Percentiles rank a stretch among this genome's conserved stretches.
Conservation (phyloP, 64 coral and sea anemone species). For the Pocillopora damicornis region DNA sequence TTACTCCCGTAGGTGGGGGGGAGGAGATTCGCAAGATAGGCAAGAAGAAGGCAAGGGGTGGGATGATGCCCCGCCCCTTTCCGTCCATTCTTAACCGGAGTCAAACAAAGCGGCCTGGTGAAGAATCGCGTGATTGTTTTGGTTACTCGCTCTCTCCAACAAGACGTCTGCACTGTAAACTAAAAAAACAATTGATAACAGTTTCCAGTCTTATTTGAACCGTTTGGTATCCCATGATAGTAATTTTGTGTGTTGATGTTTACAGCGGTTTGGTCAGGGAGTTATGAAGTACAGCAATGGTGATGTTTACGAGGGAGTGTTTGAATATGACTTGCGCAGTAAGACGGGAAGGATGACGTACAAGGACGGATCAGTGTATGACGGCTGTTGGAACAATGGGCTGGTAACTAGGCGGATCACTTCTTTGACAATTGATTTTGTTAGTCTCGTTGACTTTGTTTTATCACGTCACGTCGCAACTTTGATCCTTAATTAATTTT, state of each 20-base stretch:
- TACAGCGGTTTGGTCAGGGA: conserved; percentile 85
- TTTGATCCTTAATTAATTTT: neutral
- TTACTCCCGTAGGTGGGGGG: too few species aligned
- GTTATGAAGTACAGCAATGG: conserved; percentile 69
- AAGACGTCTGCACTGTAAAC: too few species aligned
- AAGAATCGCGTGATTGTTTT: too few species aligned
- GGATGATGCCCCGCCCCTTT: too few species aligned
- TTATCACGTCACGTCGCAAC: neutral
- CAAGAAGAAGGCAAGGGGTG: too few species aligned
- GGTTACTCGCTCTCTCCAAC: too few species aligned
- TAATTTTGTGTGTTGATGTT: neutral
- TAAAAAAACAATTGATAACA: too few species aligned
- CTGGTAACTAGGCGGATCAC: conserved; percentile 38
- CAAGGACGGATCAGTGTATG: conserved; percentile 76
- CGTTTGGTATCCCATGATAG: neutral
- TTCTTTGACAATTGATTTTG: neutral
- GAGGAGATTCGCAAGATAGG: too few species aligned
- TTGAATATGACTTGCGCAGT: conserved; percentile 67
- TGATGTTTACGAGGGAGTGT: conserved; percentile 80
- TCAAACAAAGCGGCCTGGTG: too few species aligned
- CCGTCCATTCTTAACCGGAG: too few species aligned
- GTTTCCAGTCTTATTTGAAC: neutral
- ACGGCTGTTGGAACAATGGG: conserved; percentile 71
- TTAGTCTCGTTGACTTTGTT: neutral
- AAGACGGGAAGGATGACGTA: conserved; percentile 73